phyloP scores from a whole-genome alignment of 1,140 invertebrate genomes.

The Thrips palmi region DNA sequence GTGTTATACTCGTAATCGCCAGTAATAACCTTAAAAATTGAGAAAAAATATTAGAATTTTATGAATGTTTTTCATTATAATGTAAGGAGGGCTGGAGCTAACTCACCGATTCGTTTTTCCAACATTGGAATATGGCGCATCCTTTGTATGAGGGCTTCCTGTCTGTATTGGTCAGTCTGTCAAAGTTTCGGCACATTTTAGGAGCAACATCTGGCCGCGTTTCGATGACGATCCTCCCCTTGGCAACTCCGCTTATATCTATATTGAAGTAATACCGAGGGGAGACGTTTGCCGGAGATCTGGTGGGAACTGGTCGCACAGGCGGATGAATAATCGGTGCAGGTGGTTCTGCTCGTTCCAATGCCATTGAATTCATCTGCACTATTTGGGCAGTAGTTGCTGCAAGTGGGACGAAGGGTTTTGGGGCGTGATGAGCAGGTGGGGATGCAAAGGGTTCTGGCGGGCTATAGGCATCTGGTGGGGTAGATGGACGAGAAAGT shows the following conservation, averaged over 20 bases:
- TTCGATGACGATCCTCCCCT: slow-evolving; percentile 64
- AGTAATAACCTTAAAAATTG: too few species aligned
- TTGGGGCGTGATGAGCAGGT: too few species aligned
- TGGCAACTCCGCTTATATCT: slow-evolving; percentile 46
- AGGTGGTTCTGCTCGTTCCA: not conserved
- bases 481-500: too few species aligned
- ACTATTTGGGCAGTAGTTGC: too few species aligned
- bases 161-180: slow-evolving; percentile 57
- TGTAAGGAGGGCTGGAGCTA: too few species aligned
- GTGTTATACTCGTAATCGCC: slow-evolving; percentile 68
- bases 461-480: too few species aligned
- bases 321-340: not conserved
- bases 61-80: too few species aligned
- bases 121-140: slow-evolving; percentile 62
- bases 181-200: slow-evolving; percentile 81
- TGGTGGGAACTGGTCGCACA: not conserved
- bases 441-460: too few species aligned
- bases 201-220: slow-evolving; percentile 69
- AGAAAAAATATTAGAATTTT: too few species aligned
- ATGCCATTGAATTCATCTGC: too few species aligned
- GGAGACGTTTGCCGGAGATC: slow-evolving; percentile 20
- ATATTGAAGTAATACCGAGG: slow-evolving; percentile 60
- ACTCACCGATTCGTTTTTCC: slow-evolving; percentile 60
- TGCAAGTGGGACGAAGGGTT: too few species aligned
- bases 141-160: slow-evolving; percentile 59